Evolutionary conservation across 2,113 vertebrate genomes (phyloP).

Genomic region (Eupsittula cactorum): DNA sequence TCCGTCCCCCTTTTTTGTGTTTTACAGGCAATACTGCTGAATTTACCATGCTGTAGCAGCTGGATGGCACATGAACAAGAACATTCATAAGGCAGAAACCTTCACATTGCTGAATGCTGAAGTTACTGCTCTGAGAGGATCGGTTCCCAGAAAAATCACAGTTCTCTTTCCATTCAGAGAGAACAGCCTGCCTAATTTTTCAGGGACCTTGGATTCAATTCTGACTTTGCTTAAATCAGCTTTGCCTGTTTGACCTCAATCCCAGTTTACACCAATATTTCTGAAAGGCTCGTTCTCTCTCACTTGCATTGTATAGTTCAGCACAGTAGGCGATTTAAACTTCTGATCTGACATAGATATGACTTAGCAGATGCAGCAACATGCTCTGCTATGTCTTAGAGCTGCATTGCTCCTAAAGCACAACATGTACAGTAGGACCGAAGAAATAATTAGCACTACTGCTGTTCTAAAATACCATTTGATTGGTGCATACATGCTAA

Average conservation of each 20-base stretch:
- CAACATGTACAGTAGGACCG: not conserved
- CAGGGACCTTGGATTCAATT: not conserved
- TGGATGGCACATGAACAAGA: not conserved
- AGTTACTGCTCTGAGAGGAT: not conserved
- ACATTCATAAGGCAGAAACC: not conserved
- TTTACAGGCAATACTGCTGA: not conserved
- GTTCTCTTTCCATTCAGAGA: slow-evolving; percentile 17
- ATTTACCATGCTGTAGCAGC: not conserved
- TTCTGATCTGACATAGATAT: slow-evolving; percentile 12
- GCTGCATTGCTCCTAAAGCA: not conserved
- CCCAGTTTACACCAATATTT: slow-evolving; percentile 25
- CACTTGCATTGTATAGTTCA: not conserved
- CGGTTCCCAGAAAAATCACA: slow-evolving; percentile 14
- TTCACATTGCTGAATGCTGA: not conserved
- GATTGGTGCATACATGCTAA: not conserved
- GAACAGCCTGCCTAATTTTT: slow-evolving; percentile 22
- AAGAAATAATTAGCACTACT: slow-evolving; percentile 15
- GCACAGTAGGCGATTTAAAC: slow-evolving; percentile 3
- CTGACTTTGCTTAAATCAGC: not conserved
- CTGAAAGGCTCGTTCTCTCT: not conserved
- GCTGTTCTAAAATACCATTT: slow-evolving; percentile 17
- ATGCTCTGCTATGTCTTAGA: not conserved
- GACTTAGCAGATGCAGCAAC: not conserved
- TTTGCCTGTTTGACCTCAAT: not conserved
- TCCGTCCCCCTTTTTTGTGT: not conserved